Conservation (phyloP, 1,140 invertebrate species). For the Arctopsyche grandis region DNA sequence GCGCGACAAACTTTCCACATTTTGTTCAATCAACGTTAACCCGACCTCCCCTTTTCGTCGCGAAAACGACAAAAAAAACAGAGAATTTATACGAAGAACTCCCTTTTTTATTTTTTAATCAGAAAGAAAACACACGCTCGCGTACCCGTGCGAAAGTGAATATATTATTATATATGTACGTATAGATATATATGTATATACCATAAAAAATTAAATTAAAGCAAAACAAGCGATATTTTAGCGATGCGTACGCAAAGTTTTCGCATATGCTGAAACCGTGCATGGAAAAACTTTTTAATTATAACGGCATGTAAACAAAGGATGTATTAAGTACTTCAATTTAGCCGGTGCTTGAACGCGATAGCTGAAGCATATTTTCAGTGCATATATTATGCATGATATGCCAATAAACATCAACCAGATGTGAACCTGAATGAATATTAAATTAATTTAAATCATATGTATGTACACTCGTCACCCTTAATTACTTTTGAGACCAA, state of each 20-base stretch:
- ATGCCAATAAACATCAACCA: too few relatives aligned
- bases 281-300: slow-evolving; percentile 5
- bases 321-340: not conserved
- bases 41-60: not conserved
- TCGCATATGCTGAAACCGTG: not conserved
- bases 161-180: not conserved
- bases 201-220: not conserved
- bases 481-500: too few relatives aligned
- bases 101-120: not conserved
- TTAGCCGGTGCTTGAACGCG: not conserved
- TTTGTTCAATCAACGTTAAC: slow-evolving; percentile 22
- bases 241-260: not conserved
- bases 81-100: not conserved
- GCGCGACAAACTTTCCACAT: slow-evolving; percentile 6
- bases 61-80: not conserved
- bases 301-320: slow-evolving; percentile 4
- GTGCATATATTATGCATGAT: too few relatives aligned
- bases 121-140: not conserved
- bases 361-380: not conserved
- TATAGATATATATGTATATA: too few relatives aligned
- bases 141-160: not conserved
- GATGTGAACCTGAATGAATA: too few relatives aligned
- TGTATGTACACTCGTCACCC: too few relatives aligned
- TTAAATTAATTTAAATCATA: too few relatives aligned
- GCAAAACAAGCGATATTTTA: not conserved